Conservation (phyloP, 1,140 invertebrate species). For the Atta colombica region DNA sequence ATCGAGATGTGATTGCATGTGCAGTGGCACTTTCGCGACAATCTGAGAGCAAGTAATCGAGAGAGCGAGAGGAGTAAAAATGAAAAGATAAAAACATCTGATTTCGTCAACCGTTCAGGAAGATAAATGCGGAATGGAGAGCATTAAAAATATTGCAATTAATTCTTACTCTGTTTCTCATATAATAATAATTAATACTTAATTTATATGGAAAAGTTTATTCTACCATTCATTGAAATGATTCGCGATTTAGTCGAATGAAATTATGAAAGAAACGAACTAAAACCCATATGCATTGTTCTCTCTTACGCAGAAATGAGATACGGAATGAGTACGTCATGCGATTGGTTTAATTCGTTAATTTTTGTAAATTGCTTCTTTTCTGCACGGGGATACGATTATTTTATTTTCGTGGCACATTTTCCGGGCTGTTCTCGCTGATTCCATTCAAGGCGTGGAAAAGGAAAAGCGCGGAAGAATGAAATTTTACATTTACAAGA, state of each 20-base stretch:
- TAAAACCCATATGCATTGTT: background rate
- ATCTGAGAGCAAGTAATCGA: background rate
- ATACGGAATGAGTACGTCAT: background rate
- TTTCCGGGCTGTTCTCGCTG: conserved; percentile 20
- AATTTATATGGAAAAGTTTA: conserved; percentile 17
- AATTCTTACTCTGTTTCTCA: background rate
- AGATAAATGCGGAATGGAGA: background rate
- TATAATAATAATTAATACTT: background rate
- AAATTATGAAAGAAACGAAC: conserved; percentile 10
- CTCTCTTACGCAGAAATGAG: background rate
- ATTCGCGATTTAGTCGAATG: conserved; percentile 13
- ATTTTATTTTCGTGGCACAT: conserved; percentile 21
- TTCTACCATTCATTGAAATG: background rate
- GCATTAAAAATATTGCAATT: conserved; percentile 15
- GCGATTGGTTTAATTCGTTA: conserved; percentile 27
- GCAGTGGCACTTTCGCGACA: conserved; percentile 67
- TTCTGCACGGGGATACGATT: background rate
- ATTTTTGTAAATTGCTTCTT: conserved; percentile 19
- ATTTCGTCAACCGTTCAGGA: background rate
- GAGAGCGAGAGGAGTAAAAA: background rate
- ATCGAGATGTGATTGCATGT: conserved; percentile 78
- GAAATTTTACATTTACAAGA: conserved; percentile 40
- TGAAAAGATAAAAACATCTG: background rate
- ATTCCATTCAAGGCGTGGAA: conserved; percentile 50
- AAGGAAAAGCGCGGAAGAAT: conserved; percentile 51